Base-by-base conservation (phyloP, 2,113 vertebrate species). In the Dipodomys ordii region DNA sequence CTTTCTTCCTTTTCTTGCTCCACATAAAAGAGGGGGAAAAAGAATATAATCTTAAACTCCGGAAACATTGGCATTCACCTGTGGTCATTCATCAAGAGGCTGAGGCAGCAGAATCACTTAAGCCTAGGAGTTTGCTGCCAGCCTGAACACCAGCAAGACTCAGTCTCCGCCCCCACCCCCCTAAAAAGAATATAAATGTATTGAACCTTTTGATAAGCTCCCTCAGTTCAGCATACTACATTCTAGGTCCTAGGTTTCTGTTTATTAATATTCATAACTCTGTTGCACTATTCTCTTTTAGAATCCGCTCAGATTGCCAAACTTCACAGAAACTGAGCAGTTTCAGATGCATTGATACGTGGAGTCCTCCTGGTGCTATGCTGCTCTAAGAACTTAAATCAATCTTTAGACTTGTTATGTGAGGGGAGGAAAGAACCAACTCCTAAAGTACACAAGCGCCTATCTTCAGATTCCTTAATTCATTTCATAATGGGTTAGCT, bases 211-310 rank as follows among this genome's bases (percentile, higher is more conserved):
- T 46, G 76, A 74, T 79, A 83, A 67, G 60, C 81, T 92, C 39
- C 32, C 67, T 95, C 67, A 83, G 65, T 65, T 83, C 22, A 88
- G 69, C 46, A 82, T 64, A 28, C 16, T 83, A 76, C n/a, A 32
- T 69, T 77, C 79, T 35, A 88, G 71, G 68, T 19, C 22, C 73
- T 71, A 87, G 53, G 62, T 80, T 88, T 91, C 71, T 88, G 39
- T 88, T 91, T 79, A 83, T 81, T 89, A 89, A 68, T 80, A 93
- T 76, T 89, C 23, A 57, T 28, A 84, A 87, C 64, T 91, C 91
- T 68, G 60, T 68, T 78, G 72, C 84, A 60, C 13, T 60, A 28
- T 92, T 88, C 28, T 39, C 39, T 88, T 94, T 90, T 79, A 83
- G 16, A 71, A 86, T 82, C 80, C 76, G 20, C 86, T 88, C 49